Conservation (phyloP, 1,140 invertebrate genomes). For the Globodera rostochiensis region DNA sequence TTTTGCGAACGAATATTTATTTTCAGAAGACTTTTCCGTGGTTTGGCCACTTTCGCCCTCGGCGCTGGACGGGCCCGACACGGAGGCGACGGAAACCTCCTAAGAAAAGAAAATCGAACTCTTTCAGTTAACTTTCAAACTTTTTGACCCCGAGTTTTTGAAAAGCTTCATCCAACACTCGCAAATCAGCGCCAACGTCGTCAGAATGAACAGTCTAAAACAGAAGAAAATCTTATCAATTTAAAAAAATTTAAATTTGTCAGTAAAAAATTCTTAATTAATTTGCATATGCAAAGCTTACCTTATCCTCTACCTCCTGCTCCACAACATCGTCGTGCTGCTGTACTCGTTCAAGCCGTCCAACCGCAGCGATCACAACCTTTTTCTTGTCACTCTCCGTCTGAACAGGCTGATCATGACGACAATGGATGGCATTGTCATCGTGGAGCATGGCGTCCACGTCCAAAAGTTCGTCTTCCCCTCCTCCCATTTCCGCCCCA, state of each 20-base stretch:
- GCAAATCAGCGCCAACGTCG: not conserved
- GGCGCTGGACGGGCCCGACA: too few relatives aligned
- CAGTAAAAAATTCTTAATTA: too few relatives aligned
- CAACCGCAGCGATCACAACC: not conserved
- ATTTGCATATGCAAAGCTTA: too few relatives aligned
- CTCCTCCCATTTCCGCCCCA: not conserved
- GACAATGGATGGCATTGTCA: too few relatives aligned
- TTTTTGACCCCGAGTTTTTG: not conserved
- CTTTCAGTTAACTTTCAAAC: too few relatives aligned
- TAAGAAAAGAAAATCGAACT: not conserved
- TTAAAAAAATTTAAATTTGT: too few relatives aligned
- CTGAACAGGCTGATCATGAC: too few relatives aligned
- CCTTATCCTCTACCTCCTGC: not conserved
- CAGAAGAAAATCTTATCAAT: not conserved
- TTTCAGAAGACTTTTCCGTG: not conserved
- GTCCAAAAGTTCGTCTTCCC: not conserved
- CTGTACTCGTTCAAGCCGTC: too few relatives aligned
- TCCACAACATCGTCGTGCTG: not conserved
- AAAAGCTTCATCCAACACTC: not conserved
- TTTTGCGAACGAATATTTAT: constrained; percentile 28
- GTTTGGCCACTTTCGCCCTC: not conserved
- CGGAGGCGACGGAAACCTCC: not conserved
- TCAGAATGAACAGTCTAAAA: not conserved
- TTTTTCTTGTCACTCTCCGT: not conserved
- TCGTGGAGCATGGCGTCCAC: not conserved